Evolutionary conservation across 2,888 invertebrate genomes (phyloP), one percentile per base, ranked within the genome.

Genomic region (Alloplasta piceator): DNA sequence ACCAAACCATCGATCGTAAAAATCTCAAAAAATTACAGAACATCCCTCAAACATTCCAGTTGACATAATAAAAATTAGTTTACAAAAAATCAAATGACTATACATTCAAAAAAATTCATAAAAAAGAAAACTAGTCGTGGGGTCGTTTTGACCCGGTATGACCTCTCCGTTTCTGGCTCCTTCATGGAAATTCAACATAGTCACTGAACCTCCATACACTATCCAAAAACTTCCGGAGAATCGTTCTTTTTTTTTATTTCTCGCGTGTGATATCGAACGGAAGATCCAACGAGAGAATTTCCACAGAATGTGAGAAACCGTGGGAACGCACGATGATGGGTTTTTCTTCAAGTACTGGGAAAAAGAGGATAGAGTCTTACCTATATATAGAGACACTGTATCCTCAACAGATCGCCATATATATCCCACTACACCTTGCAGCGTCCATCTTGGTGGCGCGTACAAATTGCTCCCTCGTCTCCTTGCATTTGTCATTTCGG

Each of bases 401-500:
- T 14, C 9, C 14, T 6, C 9, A 26, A 58, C 55, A 39, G 41
- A 26, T 10, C 50, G 64, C 10, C 39, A 63, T 14, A 36, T 4
- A 41, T 48, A 63, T n/a, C 48, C 41, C 48, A 14, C 58, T 61
- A 68, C 67, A 66, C 73, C 77, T 76, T 67, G 77, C 67, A 63
- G 80, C 78, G 82, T 79, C 75, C 79, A 75, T 81, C 78, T 75
- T 52, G 50, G 81, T 89, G 89, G 89, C 89, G 85, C 87, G 87
- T 89, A 89, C 89, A 89, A 89, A 90, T 90, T 87, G 88, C 87
- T 88, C 85, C 87, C 86, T 87, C 85, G 88, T 88, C 89, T 90
- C 87, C 89, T 89, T 89, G 89, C 89, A 89, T 90, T 90, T 89
- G 90, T 90, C 90, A 90, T 89, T 88, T 87, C 85, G 85, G 86